Base-by-base conservation (phyloP, 2,888 invertebrate genomes). In the Sarcophaga variegata region DNA sequence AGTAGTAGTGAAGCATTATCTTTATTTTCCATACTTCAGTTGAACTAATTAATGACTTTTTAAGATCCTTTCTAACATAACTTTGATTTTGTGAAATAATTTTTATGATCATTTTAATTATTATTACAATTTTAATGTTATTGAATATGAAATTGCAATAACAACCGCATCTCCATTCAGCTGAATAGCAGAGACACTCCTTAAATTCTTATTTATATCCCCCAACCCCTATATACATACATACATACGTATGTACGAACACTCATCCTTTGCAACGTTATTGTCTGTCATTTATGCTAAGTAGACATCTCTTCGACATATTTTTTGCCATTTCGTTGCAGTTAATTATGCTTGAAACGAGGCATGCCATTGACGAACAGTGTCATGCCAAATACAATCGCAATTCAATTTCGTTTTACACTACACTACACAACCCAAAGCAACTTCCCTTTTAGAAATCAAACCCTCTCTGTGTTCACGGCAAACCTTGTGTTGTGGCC, bases 321-420 rank as follows among this genome's bases (percentile, higher is more conserved):
- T 10, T 37, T 37, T 37, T 8, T 76, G 71, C 71, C 78, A 76
- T 79, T 81, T 84, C 81, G 71, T 37, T 81, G 74, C 76, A 80
- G 84, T 87, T 87, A 87, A 87, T 87, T 87, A 87, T 76, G 84
- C 87, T 87, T 87, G 84, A 87, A 84, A 87, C 82, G 37, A 37
- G 67, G 63, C 25, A n/a, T 37, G 25, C 66, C 60, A 69, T 54
- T 54, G 3, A 60, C 60, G 45, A 37, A 60, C 59, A 74, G 81
- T 74, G 72, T 78, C 83, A 83, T 47, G 83, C 72, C 83, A 78
- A 74, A 37, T 77, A 62, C 67, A 74, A 14, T 20, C 14, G 37
- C 47, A 66, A 85, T 66, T 64, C 66, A 49, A 49, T 47, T 66
- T 85, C 54, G 66, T 64, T 85, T 72, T 83, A 74, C 75, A 83